Percentiles rank a stretch among this genome's conserved stretches.
Evolutionary conservation across 64 coral and sea anemone species (phyloP).

Genomic region (Cladopsammia gracilis): DNA sequence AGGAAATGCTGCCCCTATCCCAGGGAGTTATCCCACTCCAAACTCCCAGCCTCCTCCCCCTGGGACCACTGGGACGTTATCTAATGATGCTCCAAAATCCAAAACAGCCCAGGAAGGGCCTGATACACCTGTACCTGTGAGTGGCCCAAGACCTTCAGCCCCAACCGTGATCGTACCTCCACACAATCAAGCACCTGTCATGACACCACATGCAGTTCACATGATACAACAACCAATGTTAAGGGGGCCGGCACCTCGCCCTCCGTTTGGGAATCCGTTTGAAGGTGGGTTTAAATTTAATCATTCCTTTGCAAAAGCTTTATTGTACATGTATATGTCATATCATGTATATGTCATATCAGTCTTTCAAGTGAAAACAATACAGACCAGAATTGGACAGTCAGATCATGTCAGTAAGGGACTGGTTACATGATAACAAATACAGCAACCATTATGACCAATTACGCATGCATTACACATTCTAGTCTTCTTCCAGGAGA

Average conservation of each 20-base stretch:
- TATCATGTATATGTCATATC: too few species aligned
- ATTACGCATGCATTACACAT: too few species aligned
- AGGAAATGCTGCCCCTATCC: constrained; percentile 56
- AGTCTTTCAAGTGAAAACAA: too few species aligned
- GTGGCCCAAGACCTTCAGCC: constrained; percentile 34
- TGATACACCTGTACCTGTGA: constrained; percentile 24
- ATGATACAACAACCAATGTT: constrained; percentile 35
- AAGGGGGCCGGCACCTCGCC: constrained; percentile 41
- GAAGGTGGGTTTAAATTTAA: neutral
- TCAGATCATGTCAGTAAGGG: too few species aligned
- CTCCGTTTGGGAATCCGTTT: constrained; percentile 40
- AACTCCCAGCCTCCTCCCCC: constrained; percentile 81
- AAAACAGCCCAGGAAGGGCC: constrained; percentile 6
- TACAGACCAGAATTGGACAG: too few species aligned
- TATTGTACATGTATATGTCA: too few species aligned
- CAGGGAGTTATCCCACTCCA: constrained; percentile 59
- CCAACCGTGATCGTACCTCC: constrained; percentile 62
- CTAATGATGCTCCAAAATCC: constrained; percentile 47
- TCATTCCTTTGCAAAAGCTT: too few species aligned
- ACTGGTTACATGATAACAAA: too few species aligned
- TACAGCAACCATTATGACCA: too few species aligned
- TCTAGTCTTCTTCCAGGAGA: too few species aligned
- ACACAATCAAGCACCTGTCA: constrained; percentile 32
- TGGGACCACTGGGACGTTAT: constrained; percentile 17
- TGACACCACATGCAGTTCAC: constrained; percentile 22